Conservation (phyloP, 2,888 invertebrate genomes). For the Netelia melanura region DNA sequence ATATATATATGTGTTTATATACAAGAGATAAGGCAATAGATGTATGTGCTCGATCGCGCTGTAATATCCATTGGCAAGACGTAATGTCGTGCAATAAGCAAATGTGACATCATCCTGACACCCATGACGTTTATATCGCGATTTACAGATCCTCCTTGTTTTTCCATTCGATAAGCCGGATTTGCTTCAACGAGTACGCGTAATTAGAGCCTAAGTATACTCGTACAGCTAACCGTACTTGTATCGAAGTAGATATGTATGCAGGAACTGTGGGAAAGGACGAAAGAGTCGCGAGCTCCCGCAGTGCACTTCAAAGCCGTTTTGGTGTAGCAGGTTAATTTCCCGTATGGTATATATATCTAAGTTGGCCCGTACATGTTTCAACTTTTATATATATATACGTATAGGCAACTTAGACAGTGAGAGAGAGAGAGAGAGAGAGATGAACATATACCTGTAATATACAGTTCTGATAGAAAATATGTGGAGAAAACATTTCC, state of each 20-base stretch:
- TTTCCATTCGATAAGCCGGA: slow-evolving; percentile 47
- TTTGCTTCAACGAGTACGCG: slow-evolving; percentile 53
- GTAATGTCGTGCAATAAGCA: slow-evolving; percentile 54
- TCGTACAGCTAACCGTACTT: background rate
- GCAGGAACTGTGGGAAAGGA: slow-evolving; percentile 43
- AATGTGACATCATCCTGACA: slow-evolving; percentile 59
- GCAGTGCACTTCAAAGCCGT: slow-evolving; percentile 47
- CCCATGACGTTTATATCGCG: slow-evolving; percentile 63
- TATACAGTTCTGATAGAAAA: slow-evolving; percentile 34
- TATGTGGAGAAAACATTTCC: slow-evolving; percentile 33
- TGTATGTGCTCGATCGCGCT: slow-evolving; percentile 24
- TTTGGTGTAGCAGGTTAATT: slow-evolving; percentile 63
- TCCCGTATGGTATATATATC: slow-evolving; percentile 45
- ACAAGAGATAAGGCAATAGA: background rate
- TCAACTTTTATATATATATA: slow-evolving; percentile 15
- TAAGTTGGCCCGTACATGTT: slow-evolving; percentile 10
- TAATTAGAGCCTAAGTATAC: slow-evolving; percentile 29
- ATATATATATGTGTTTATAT: background rate
- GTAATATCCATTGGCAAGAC: slow-evolving; percentile 53
- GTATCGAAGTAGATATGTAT: background rate
- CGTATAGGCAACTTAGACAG: background rate
- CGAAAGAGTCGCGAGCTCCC: slow-evolving; percentile 35
- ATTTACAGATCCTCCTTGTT: slow-evolving; percentile 62
- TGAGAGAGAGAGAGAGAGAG: no score
- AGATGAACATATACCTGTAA: background rate